Evolutionary conservation across 2,797 vertebrate species (phyloP).

Genomic region (Phrynocephalus vlangalii): DNA sequence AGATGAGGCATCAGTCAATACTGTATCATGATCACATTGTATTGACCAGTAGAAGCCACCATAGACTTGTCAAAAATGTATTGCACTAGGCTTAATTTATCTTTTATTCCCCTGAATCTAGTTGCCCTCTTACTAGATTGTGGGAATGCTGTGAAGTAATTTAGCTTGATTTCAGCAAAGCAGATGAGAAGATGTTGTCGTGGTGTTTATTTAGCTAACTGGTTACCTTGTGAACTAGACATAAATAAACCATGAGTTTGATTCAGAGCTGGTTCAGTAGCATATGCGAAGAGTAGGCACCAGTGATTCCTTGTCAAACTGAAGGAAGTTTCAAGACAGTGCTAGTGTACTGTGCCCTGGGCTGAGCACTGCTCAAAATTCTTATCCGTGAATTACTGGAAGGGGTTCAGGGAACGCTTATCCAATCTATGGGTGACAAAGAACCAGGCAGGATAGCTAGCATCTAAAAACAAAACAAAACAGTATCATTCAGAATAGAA

Average conservation of each 20-base stretch:
- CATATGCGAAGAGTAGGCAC: too few relatives aligned
- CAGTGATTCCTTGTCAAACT: not conserved
- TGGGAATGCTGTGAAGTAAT: not conserved
- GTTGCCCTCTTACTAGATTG: not conserved
- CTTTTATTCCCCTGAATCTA: not conserved
- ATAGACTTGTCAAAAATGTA: not conserved
- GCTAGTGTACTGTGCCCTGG: not conserved
- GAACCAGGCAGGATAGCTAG: not conserved
- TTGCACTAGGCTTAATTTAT: not conserved
- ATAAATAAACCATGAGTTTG: not conserved
- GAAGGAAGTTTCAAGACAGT: not conserved
- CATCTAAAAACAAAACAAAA: too few relatives aligned
- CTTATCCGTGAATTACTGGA: not conserved
- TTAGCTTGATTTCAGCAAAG: slow-evolving; percentile 1
- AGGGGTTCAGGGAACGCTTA: not conserved
- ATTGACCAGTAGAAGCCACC: not conserved
- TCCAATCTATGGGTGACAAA: not conserved
- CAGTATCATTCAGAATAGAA: too few relatives aligned
- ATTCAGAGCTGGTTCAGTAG: slow-evolving; percentile 2
- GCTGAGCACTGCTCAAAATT: not conserved
- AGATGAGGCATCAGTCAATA: too few relatives aligned
- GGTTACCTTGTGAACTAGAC: not conserved
- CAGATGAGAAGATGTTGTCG: too few relatives aligned
- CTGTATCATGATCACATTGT: not conserved
- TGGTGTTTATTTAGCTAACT: not conserved